Base-by-base conservation (phyloP, 2,888 invertebrate species). In the Desoria tigrina region DNA sequence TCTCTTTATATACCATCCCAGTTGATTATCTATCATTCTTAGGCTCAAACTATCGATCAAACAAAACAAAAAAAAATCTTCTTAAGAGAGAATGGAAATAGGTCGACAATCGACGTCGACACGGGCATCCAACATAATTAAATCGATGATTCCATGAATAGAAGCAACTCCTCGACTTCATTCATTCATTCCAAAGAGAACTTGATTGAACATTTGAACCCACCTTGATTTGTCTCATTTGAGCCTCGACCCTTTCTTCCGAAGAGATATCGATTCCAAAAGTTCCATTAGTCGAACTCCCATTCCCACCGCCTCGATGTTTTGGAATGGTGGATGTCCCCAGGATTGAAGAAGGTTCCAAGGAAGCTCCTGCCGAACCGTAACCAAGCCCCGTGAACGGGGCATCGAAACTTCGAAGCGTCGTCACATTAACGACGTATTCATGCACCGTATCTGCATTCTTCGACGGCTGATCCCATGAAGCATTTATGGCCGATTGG, bases 401-500 rank as follows among this genome's bases (percentile, higher is more conserved):
- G 49, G 75, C 73, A 77, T 90, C 90, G 77, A 90, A 90, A 1
- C 85, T 85, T 62, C 86, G 82, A 54, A 90, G 79, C 0, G 87
- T 84, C 0, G 90, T 90, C 7, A 90, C 83, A 78, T 90, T 91
- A 16, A 92, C 84, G 0, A 85, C 79, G 79, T 87, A 91, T 74
- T 86, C 84, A 18, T 84, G 85, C 54, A 90, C 65, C 0, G 85
- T 84, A 28, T 88, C 86, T 14, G 84, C 79, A 77, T 89, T 86
- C 58, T 86, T 84, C 6, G 82, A 78, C 0, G 91, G 90, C 1
- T 84, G 82, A 1, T 81, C 81, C 92, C 92, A 92, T 18, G 86
- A 83, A 1, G 91, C 85, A 77, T 86, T 86, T 2, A 90, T 79
- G 55, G 88, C 86, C 68, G 86, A 88, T 74, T 90, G 89, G 50